Evolutionary conservation across 2,888 invertebrate genomes (phyloP).

Genomic region (Dicroscelio sp.): DNA sequence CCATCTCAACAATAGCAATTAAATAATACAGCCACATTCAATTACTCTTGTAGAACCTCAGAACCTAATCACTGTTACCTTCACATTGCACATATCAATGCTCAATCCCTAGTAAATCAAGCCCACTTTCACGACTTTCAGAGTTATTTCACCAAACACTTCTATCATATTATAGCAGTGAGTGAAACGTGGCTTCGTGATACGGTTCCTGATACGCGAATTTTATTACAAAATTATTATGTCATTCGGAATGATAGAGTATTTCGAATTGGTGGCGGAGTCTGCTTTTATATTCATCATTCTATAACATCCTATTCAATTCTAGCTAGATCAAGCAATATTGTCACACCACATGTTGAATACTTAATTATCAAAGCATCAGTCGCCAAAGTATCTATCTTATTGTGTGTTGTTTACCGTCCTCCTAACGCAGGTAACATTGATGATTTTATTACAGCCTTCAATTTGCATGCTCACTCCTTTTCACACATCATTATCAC

Average conservation of each 20-base stretch:
- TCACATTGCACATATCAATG: constrained; percentile 16
- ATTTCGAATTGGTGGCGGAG: neutral
- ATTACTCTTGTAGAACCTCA: too few relatives aligned
- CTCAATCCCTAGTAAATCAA: neutral
- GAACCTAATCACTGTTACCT: too few relatives aligned
- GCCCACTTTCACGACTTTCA: neutral
- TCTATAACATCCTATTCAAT: neutral
- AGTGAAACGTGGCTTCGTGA: neutral
- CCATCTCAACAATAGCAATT: too few relatives aligned
- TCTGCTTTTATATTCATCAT: neutral
- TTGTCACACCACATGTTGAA: neutral
- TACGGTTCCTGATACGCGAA: neutral
- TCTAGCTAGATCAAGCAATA: neutral
- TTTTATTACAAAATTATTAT: neutral
- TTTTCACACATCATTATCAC: neutral
- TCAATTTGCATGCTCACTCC: neutral
- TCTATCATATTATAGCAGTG: neutral
- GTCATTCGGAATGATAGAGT: neutral
- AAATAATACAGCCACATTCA: too few relatives aligned
- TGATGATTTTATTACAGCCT: neutral
- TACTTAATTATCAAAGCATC: neutral
- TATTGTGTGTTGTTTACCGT: neutral
- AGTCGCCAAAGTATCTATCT: neutral
- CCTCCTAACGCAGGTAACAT: neutral
- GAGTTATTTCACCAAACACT: neutral